Base-by-base conservation (phyloP, 2,113 vertebrate genomes). In the Vulpes ferrilata region DNA sequence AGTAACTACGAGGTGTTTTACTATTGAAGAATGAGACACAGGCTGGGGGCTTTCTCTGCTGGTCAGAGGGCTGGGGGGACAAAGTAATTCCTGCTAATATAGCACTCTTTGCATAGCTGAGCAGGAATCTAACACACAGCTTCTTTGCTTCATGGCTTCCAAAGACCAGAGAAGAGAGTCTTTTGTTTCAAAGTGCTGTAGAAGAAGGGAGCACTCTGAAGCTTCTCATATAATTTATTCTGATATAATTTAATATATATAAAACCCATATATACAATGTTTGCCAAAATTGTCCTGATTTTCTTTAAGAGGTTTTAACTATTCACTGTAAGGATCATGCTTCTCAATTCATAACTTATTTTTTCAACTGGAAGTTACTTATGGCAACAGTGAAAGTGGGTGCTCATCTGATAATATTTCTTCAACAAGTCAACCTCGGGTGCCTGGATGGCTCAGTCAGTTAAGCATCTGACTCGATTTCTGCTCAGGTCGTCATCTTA, bases 331-430 rank as follows among this genome's bases (percentile, higher is more conserved):
- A 89, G 38, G 27, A 96, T 51, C 25, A 38, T 27, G 11, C 9
- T 71, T 86, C 80, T 81, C 12, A 3, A n/a, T 59, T 78, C 43
- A 3, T 35, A 7, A 51, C 78, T 87, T 79, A 57, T 16, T 71
- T 89, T 80, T 80, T 95, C 30, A 38, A 22, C 43, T 38, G 53
- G 25, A 89, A 87, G 64, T 84, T 88, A 92, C 80, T 90, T 73
- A 35, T 23, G 23, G n/a, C 32, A 88, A 7, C 20, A 60, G 25
- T n/a, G 48, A 84, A 96, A 73, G 76, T 80, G 38, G 30, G 57
- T 22, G 5, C 19, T 65, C 3, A 79, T 48, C 3, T 1, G 17
- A 20, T 22, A 13, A 53, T 32, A n/a, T 27, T 83, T 87, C 25
- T 86, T 86, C 55, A n/a, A 93, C 53, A 76, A 51, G 27, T 9